Evolutionary conservation across 2,113 vertebrate species (phyloP).

Genomic region (Romanogobio albipinnatus): DNA sequence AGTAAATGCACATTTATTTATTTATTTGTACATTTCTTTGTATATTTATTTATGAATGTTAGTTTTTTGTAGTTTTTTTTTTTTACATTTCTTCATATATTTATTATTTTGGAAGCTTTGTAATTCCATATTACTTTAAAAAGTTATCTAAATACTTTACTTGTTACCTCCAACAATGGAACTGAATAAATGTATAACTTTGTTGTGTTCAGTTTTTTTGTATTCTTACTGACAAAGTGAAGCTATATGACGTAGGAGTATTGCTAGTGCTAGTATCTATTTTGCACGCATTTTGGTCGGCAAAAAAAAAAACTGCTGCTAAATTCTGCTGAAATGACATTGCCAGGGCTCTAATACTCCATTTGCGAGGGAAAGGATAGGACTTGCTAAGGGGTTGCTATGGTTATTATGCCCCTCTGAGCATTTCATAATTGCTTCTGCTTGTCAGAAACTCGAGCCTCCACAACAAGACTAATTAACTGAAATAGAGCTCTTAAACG

Average conservation of each 20-base stretch:
- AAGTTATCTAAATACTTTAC: too few species aligned
- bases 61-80: too few species aligned
- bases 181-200: background rate
- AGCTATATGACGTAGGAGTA: conserved; percentile 1
- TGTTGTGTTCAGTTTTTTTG: background rate
- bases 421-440: conserved; percentile 64
- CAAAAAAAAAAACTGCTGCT: conserved; percentile 24
- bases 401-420: conserved; percentile 65
- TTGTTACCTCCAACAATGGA: too few species aligned
- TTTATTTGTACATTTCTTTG: too few species aligned
- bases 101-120: too few species aligned
- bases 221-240: background rate
- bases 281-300: background rate
- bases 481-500: conserved; percentile 43
- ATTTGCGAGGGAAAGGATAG: background rate
- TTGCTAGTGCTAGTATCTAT: background rate
- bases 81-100: too few species aligned
- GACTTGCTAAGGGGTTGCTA: conserved; percentile 63
- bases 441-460: conserved; percentile 59
- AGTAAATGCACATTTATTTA: too few species aligned
- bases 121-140: too few species aligned
- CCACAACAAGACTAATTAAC: conserved; percentile 68
- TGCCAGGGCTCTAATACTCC: background rate
- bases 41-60: too few species aligned
- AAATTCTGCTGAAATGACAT: conserved; percentile 42